Evolutionary conservation across 2,888 invertebrate species (phyloP).

Genomic region (Palloptera scutellata): DNA sequence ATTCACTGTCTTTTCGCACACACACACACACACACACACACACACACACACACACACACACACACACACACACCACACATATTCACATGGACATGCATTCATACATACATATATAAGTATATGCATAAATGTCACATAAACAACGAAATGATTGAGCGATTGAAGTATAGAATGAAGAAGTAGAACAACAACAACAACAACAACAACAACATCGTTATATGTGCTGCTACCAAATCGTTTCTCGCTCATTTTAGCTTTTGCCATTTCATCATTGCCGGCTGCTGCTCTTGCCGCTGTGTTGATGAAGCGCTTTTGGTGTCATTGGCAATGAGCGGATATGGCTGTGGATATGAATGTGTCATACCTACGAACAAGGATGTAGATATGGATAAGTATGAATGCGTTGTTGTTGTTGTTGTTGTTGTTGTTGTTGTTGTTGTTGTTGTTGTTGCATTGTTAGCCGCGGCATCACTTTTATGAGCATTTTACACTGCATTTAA

Average conservation of each 20-base stretch:
- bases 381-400: too few species aligned
- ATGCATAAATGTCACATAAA: conserved; percentile 16
- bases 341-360: too few species aligned
- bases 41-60: background rate
- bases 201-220: background rate
- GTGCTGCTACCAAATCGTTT: background rate
- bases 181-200: background rate
- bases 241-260: background rate
- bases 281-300: background rate
- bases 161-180: conserved; percentile 18
- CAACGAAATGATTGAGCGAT: conserved; percentile 39
- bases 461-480: conserved; percentile 49
- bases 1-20: conserved; percentile 10
- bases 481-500: conserved; percentile 58
- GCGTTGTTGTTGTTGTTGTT: too few species aligned
- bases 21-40: conserved; percentile 8
- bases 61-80: background rate
- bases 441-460: background rate
- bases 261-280: conserved; percentile 1
- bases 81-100: background rate
- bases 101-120: background rate
- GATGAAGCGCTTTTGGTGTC: background rate
- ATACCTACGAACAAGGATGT: too few species aligned
- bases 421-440: too few species aligned
- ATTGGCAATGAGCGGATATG: background rate